phyloP scores from a whole-genome alignment of 2,888 invertebrate genomes.

The Physocephala rufipes region DNA sequence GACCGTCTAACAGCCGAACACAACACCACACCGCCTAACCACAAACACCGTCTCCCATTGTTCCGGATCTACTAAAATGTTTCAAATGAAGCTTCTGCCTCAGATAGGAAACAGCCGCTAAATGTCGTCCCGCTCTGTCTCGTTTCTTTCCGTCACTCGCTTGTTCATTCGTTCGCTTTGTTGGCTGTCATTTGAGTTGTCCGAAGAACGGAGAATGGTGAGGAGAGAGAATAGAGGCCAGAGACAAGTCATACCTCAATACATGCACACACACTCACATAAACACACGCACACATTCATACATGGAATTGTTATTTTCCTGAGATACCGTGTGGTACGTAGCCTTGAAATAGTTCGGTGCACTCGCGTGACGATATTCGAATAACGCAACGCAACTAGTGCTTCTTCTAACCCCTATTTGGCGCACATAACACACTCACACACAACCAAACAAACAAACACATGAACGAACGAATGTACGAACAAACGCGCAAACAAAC shows the following conservation, averaged over 20 bases:
- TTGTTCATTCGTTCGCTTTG: conserved; percentile 30
- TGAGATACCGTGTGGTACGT: conserved; percentile 63
- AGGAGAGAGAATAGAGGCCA: conserved; percentile 17
- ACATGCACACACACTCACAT: conserved; percentile 38
- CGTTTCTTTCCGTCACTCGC: neutral
- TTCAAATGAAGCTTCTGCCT: conserved; percentile 1
- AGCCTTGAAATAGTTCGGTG: conserved; percentile 67
- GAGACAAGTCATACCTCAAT: conserved; percentile 45
- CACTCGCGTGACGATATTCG: conserved; percentile 62
- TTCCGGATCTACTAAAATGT: conserved; percentile 31
- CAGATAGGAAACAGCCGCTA: conserved; percentile 21
- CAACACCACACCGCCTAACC: neutral
- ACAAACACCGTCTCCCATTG: conserved; percentile 17
- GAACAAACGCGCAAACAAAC: too few species aligned
- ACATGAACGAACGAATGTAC: too few species aligned
- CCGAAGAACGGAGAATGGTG: neutral
- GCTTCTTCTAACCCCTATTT: conserved; percentile 35
- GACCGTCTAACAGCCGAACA: too few species aligned
- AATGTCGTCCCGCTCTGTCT: neutral
- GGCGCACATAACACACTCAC: neutral
- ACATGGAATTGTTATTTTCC: conserved; percentile 28
- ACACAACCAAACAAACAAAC: too few species aligned
- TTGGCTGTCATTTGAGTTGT: conserved; percentile 27
- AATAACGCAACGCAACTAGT: conserved; percentile 36
- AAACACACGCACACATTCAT: too few species aligned